Evolutionary conservation across 2,888 invertebrate species (phyloP), one percentile per base, ranked within the genome.

Genomic region (Hirtodrosophila histrioides): DNA sequence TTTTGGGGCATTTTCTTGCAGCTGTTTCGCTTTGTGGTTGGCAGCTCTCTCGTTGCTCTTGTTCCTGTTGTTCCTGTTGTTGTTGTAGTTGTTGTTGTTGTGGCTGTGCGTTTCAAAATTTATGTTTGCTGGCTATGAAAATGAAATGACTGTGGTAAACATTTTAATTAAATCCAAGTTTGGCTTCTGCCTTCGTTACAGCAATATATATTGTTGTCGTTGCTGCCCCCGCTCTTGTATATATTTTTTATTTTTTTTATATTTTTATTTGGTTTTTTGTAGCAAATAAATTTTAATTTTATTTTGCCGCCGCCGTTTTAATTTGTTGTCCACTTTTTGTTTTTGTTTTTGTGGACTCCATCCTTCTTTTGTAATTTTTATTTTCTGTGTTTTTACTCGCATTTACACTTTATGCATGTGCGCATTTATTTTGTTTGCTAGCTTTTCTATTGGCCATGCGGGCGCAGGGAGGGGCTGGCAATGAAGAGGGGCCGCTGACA

Each of bases 81-180:
- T 64, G 40, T 10, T 63, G 57, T 9, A 66, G 48, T 6, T 69
- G 54, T 48, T 70, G 50, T 33, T 69, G 56, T n/a, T 66, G 54
- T 63, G 48, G 68, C 65, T 76, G 71, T 83, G 76, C 80, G 75
- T 75, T 79, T 79, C 79, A 88, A 88, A 84, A 84, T 83, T 83
- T 83, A 84, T 88, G 83, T 83, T 88, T 84, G 86, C 72, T 71
- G 84, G 86, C 86, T 81, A 84, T 86, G 87, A 84, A 83, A 84
- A 84, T 88, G 88, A 84, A 84, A 84, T 84, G 84, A 86, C 86
- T 84, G 84, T 83, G 84, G 84, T 84, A 83, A 84, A 84, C 84
- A 88, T 84, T 84, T 84, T 84, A 84, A 84, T 84, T 84, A 84
- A 84, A 84, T 88, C 88, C 84, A 84, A 84, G 84, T 84, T 84